Evolutionary conservation across 2,113 vertebrate species (phyloP), one percentile per base, ranked within the genome.

Genomic region (Junco hyemalis): DNA sequence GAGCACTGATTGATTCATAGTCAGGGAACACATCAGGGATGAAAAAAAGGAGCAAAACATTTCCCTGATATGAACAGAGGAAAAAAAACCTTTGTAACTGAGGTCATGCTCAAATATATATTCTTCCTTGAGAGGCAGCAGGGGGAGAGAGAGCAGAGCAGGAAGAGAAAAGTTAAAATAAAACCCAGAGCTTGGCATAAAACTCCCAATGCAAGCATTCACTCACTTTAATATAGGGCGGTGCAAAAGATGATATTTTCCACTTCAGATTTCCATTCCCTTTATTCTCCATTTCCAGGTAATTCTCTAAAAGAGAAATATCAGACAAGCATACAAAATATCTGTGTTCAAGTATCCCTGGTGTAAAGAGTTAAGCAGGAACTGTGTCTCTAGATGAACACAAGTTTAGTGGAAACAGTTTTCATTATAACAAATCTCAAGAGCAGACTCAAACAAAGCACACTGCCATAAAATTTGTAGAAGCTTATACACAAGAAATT

Each of bases 151-250:
- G 29, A 71, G 31, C 33, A 36, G 22, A 76, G 25, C 14, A 72
- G 28, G 28, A 60, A 86, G 8, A 91, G 3, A 48, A 23, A 68
- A 56, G 8, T 5, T 19, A 61, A 22, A 53, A 47, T 45, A 59
- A 76, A 14, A 3, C 1, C 22, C 63, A 47, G 25, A 26, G 3
- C 79, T 59, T 31, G 29, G 35, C 16, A 60, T 21, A 72, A 51
- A 92, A 45, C 4, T 85, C 28, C 4, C 18, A 25, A 35, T 13
- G 22, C 7, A 69, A 79, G 28, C 19, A 40, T 35, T 69, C 68
- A 96, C 97, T 97, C 86, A 99, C 99, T 99, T 99, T 99, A 71
- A 99, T 98, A 82, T 99, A 99, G 4, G 99, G 98, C 69, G 99
- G 99, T 69, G 99, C 98, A 96, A 99, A 99, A 44, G 99, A 99